Evolutionary conservation across 1,140 invertebrate species (phyloP), one percentile per base, ranked within the genome.

Genomic region (Potamilus streckersoni): DNA sequence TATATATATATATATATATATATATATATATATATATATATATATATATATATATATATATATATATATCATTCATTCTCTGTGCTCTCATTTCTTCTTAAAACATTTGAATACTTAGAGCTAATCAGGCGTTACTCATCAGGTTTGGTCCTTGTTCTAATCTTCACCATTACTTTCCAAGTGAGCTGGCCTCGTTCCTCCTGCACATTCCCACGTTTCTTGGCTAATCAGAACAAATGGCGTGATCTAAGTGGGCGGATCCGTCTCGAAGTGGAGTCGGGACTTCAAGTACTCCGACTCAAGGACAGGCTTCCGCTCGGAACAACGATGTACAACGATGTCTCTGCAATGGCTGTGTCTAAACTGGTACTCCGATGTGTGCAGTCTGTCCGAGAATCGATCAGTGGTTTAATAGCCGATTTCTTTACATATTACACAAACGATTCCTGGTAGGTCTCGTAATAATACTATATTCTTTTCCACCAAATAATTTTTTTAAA

Each of bases 361-460:
- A 76, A 71, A 55, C 61, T 76, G 1, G 74, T 76, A 0, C 70
- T 76, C 12, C 56, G 68, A 31, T 76, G 74, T 56, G 69, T 76
- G 15, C 49, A 76, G 63, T 65, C 65, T 20, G 71, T 62, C 8
- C 61, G 71, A 56, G 55, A 70, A 13, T 68, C 74, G 8, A 61
- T 71, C 19, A 60, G 71, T 27, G 61, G 70, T 20, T 38, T 70
- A n/a, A 68, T 66, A 59, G 71, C 74, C 23, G 55, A 76, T 71
- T 76, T 71, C 55, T 56, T 76, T 63, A 76, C 74, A 20, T 76
- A 76, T 61, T 68, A 66, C 1, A 76, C 74, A 60, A 69, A 76
- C 74, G 74, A 76, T 56, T 60, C 55, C 27, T 76, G 74, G 74
- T 76, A 57, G 67, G 23, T 23, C 23, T 23, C 23, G 23, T 23